Percentiles rank a stretch among this genome's conserved stretches.
Conservation (phyloP, 2,113 vertebrate species). For the Penelope pileata region DNA sequence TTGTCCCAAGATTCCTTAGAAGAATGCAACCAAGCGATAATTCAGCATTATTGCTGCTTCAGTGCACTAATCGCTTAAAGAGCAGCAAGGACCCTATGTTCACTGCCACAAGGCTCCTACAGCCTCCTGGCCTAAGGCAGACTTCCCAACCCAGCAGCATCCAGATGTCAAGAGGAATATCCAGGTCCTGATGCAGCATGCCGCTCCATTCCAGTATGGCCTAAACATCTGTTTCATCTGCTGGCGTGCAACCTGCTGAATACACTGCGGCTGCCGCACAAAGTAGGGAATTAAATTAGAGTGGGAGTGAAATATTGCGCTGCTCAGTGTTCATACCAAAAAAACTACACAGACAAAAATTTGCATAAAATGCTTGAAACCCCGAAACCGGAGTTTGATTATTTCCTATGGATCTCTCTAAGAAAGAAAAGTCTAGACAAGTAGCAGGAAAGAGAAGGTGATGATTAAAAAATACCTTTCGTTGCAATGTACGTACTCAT, state of each 20-base stretch:
- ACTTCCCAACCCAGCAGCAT: slow-evolving; percentile 84
- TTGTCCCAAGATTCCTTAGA: slow-evolving; percentile 87
- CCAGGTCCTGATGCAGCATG: slow-evolving; percentile 88
- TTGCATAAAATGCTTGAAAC: neutral
- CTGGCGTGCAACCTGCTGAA: slow-evolving; percentile 84
- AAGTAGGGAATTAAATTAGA: slow-evolving; percentile 20
- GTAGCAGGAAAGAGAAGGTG: neutral
- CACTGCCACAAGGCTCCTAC: slow-evolving; percentile 89
- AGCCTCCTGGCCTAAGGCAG: slow-evolving; percentile 90
- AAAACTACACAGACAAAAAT: neutral
- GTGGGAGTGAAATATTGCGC: neutral
- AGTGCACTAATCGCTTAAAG: slow-evolving; percentile 89
- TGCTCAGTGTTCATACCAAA: neutral
- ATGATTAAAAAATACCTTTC: neutral
- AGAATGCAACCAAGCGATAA: slow-evolving; percentile 89
- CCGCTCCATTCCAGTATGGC: slow-evolving; percentile 90
- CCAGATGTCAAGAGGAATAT: slow-evolving; percentile 96
- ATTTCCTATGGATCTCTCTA: neutral
- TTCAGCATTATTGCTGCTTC: slow-evolving; percentile 90
- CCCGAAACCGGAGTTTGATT: neutral
- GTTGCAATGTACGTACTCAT: neutral
- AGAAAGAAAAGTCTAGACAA: neutral
- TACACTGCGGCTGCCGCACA: neutral
- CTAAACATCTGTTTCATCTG: slow-evolving; percentile 94
- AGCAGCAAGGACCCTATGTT: slow-evolving; percentile 84